These are phyloP conservation scores for Drosophila prolongata DNA, from an alignment of 2,888 invertebrate genomes.

Conservation along the genomic window DNA sequence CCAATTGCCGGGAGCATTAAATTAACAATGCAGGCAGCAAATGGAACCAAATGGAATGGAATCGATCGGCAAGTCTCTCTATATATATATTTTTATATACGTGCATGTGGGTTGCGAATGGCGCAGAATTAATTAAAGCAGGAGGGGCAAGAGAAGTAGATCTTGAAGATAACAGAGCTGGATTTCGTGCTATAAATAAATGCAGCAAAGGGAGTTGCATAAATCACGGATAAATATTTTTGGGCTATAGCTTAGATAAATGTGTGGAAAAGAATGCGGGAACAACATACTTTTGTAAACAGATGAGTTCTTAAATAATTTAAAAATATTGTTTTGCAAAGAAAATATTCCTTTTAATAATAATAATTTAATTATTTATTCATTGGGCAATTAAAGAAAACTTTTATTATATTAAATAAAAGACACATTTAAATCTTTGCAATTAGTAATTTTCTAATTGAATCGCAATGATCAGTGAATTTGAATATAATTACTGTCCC, in stretches of 20 bases:
- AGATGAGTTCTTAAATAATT: too few relatives aligned
- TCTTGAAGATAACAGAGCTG: slow-evolving; percentile 25
- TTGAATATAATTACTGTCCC: background rate
- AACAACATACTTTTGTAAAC: too few relatives aligned
- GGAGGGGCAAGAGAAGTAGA: slow-evolving; percentile 23
- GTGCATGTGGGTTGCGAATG: slow-evolving; percentile 67
- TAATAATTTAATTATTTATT: background rate
- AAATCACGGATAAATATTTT: slow-evolving; percentile 38
- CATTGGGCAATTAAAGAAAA: too few relatives aligned
- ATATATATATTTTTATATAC: slow-evolving; percentile 4
- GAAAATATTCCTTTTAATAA: too few relatives aligned
- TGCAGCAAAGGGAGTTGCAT: slow-evolving; percentile 20
- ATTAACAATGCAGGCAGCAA: slow-evolving; percentile 41
- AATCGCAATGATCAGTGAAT: background rate
- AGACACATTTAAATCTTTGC: too few relatives aligned
- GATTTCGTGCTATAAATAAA: slow-evolving; percentile 39
- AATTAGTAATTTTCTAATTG: background rate
- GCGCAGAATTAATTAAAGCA: slow-evolving; percentile 66
- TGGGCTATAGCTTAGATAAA: slow-evolving; percentile 3
- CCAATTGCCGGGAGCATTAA: slow-evolving; percentile 51
- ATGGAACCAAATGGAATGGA: slow-evolving; percentile 23
- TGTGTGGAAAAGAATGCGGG: slow-evolving; percentile 2
- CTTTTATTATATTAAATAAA: background rate
- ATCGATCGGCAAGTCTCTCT: slow-evolving; percentile 10
- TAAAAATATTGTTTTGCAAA: background rate